phyloP scores from a whole-genome alignment of 2,113 vertebrate genomes.

The Lepus americanus region DNA sequence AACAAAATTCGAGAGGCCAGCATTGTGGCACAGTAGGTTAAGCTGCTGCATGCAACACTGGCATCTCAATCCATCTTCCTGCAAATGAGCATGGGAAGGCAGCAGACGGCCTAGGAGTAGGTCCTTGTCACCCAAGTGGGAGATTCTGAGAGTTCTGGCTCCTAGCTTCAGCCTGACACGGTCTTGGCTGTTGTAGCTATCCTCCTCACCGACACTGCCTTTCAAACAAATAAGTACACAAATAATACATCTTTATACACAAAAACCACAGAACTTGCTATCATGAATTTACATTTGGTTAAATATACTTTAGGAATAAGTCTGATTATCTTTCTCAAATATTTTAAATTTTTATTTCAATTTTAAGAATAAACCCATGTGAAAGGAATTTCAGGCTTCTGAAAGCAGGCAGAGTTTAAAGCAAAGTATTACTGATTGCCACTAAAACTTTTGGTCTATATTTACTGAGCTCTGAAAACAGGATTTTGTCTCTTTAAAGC shows the following conservation, averaged over 20 bases:
- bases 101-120: too few relatives aligned
- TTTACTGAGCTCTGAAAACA: slow-evolving; percentile 31
- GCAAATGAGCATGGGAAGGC: too few relatives aligned
- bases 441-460: slow-evolving; percentile 29
- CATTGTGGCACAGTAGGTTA: too few relatives aligned
- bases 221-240: too few relatives aligned
- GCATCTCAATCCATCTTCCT: too few relatives aligned
- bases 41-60: too few relatives aligned
- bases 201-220: too few relatives aligned
- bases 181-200: too few relatives aligned
- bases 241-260: too few relatives aligned
- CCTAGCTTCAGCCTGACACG: too few relatives aligned
- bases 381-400: slow-evolving; percentile 8
- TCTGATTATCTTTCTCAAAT: slow-evolving; percentile 2
- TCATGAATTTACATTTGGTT: background rate
- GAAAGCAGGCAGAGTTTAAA: background rate
- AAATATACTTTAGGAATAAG: background rate
- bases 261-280: slow-evolving; percentile 19
- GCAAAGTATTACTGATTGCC: slow-evolving; percentile 5
- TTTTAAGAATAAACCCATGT: slow-evolving; percentile 31
- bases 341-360: slow-evolving; percentile 43
- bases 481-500: slow-evolving; percentile 22
- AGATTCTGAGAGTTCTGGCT: too few relatives aligned
- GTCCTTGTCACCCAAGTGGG: too few relatives aligned
- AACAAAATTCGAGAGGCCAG: background rate